Evolutionary conservation across 2,113 vertebrate species (phyloP), one percentile per base, ranked within the genome.

Genomic region (Cephalopholis sonnerati): DNA sequence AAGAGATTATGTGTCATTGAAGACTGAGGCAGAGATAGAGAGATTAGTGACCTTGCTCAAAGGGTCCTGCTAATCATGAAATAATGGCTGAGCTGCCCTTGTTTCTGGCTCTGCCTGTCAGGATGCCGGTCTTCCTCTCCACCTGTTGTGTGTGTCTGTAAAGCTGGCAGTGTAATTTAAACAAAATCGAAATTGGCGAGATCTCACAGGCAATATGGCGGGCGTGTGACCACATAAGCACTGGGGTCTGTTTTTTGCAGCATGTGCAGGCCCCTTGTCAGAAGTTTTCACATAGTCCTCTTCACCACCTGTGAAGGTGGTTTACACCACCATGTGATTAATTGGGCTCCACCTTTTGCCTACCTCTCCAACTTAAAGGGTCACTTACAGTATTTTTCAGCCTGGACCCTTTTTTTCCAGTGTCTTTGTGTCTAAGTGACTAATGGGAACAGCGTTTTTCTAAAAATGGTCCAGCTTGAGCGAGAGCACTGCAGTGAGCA

Each of bases 11-110:
- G 74, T 74, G 44, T 32, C 58, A 57, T 59, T 82, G 32, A 69
- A 22, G 54, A 74, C 82, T 24, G 53, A 82, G 39, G 79, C 82
- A 70, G 79, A 61, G 70, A 84, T 67, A 41, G 67, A 39, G 62
- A 77, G 63, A 85, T 87, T 69, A 68, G 77, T 87, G 82, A 91
- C 90, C 89, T 90, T 89, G 86, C 89, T 89, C 74, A 66, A 44
- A 87, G 83, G 86, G 73, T 80, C 76, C 69, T 71, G 80, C 68
- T 89, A 73, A 88, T 88, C 83, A 82, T 84, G 68, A 84, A 66
- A 32, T 84, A 76, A 81, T 61, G 77, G 69, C 80, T 46, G 65
- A 71, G 84, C 20, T 78, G 78, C 29, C 55, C 75, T 88, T 83
- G 77, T 80, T 86, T 72, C 71, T 69, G 83, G 76, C 27, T 32